Evolutionary conservation across 1,140 invertebrate genomes (phyloP), one percentile per base, ranked within the genome.

Genomic region (Cecropterus lyciades): DNA sequence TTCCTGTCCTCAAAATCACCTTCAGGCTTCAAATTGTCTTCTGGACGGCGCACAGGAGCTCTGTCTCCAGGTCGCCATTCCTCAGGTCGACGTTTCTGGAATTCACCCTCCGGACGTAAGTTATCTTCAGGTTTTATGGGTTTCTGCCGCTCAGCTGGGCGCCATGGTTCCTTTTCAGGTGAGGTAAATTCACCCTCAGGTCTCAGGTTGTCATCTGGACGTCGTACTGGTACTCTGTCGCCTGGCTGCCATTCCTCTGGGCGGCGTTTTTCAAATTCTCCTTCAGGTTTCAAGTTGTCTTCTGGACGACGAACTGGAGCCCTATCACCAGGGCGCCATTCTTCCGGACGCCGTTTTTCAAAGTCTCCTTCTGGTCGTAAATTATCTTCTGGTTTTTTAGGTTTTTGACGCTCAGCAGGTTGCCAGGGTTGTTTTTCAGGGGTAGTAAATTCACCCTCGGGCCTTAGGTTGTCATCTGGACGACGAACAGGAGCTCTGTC

Each of bases 401-500:
- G 82, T 30, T 78, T 77, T 4, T 82, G 92, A 55, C 93, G 77
- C 75, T 92, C 94, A 1, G 86, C 93, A 1, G 92, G 92, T 55
- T 24, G 68, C 77, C 80, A 89, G 72, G 69, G 75, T 66, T 85
- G 79, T 67, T 88, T 87, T 65, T 89, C 83, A 1, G 84, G 87
- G 20, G 78, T 77, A 33, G 92, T 84, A 64, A 95, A 94, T 0
- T 94, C 93, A n/a, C 95, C 95, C 80, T 95, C 95, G 48, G 93
- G 93, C 52, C 78, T 85, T 1, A 95, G 70, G 73, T 94, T 73
- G 83, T 84, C 70, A 91, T 91, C 69, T 92, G 94, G 70, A 0
- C 89, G 92, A 70, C 87, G 92, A n/a, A 85, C 92, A 13, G 85
- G 79, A 7, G 85, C 82, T 85, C 55, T 81, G 67, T 93, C 63